These are phyloP conservation scores for Episyrphus balteatus DNA, from an alignment of 1,140 invertebrate species.

Conservation along the genomic window DNA sequence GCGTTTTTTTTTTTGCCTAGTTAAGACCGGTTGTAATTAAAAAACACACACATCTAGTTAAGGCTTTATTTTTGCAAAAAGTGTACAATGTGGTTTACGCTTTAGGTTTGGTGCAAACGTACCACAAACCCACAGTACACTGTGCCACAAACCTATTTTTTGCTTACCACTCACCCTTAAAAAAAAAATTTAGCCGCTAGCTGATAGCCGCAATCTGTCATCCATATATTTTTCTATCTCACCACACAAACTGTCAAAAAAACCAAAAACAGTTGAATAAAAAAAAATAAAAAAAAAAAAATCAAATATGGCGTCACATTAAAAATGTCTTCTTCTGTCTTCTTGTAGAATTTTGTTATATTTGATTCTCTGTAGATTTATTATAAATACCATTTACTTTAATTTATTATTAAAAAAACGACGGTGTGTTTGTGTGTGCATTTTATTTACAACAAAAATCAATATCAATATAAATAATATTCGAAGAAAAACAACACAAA, in stretches of 20 bases:
- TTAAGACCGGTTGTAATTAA: too few relatives aligned
- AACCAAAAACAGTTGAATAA: neutral
- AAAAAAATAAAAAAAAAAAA: neutral
- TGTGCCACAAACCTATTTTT: too few relatives aligned
- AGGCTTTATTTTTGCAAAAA: too few relatives aligned
- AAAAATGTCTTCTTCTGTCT: neutral
- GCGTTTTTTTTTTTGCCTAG: too few relatives aligned
- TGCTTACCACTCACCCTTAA: too few relatives aligned
- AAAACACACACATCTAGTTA: too few relatives aligned
- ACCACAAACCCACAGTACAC: too few relatives aligned
- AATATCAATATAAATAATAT: neutral
- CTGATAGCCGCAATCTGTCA: too few relatives aligned
- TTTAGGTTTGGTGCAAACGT: too few relatives aligned
- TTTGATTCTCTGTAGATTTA: neutral
- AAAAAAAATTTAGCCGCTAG: too few relatives aligned
- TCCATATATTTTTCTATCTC: neutral
- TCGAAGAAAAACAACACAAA: constrained; percentile 14
- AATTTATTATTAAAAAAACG: constrained; percentile 12
- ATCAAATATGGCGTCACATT: too few relatives aligned
- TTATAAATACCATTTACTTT: neutral
- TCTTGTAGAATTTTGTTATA: neutral
- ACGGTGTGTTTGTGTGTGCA: constrained; percentile 9
- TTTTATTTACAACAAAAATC: constrained; percentile 1
- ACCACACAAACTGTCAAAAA: neutral
- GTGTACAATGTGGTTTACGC: too few relatives aligned